Conservation (phyloP, 2,113 vertebrate species). For the Thunnus thynnus region DNA sequence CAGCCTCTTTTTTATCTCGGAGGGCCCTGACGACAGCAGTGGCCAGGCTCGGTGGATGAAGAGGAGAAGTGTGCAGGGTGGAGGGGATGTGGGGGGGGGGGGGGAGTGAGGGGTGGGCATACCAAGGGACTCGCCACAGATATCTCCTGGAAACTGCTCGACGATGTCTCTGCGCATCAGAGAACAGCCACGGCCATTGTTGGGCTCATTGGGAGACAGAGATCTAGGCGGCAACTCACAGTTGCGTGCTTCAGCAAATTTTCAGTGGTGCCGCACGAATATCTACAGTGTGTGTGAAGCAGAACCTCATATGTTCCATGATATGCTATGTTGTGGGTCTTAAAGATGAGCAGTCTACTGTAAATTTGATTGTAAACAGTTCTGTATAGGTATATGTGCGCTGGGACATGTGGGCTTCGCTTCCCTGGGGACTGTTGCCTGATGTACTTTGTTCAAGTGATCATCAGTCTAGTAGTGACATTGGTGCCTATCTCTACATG, state of each 20-base stretch:
- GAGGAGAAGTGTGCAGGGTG: conserved; percentile 66
- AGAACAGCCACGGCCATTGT: conserved; percentile 86
- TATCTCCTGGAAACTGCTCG: conserved; percentile 84
- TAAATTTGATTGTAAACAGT: conserved; percentile 12
- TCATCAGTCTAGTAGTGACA: neutral
- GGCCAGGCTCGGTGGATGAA: conserved; percentile 78
- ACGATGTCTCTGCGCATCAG: conserved; percentile 82
- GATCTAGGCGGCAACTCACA: conserved; percentile 62
- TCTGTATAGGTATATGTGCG: neutral
- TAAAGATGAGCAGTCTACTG: neutral
- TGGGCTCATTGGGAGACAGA: conserved; percentile 70
- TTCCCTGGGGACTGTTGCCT: neutral
- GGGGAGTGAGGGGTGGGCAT: conserved; percentile 53
- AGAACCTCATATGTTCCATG: conserved; percentile 20
- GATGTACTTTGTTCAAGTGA: conserved; percentile 5
- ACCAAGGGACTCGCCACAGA: conserved; percentile 81
- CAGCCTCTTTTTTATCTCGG: conserved; percentile 80
- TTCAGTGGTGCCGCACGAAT: conserved; percentile 45
- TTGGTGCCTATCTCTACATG: conserved; percentile 1
- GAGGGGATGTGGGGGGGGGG: conserved; percentile 3
- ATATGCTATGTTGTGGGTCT: conserved; percentile 26
- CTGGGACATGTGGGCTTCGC: neutral
- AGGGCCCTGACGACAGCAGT: conserved; percentile 79
- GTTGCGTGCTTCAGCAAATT: conserved; percentile 66
- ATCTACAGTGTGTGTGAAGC: conserved; percentile 45